Base-by-base conservation (phyloP, 2,888 invertebrate species). In the Parascotia fuliginaria region DNA sequence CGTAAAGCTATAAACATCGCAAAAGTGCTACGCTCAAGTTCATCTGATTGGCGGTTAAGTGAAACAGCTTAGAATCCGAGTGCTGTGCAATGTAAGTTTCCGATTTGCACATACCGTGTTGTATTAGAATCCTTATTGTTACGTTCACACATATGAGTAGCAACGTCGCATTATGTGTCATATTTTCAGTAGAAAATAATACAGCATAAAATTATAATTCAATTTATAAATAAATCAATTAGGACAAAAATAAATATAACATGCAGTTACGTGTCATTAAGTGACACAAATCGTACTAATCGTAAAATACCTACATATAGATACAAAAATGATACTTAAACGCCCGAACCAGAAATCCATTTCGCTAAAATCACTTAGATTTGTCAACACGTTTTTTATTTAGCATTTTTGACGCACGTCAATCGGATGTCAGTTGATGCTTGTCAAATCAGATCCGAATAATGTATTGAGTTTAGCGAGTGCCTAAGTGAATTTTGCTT, bases 31-130 rank as follows among this genome's bases (percentile, higher is more conserved):
- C 33, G 36, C 33, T 32, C 12, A 51, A 51, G 61, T 65, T 54
- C 53, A 34, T 57, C 54, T 65, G 65, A 65, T 65, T 61, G 66
- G 66, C 61, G 43, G 54, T 37, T 60, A 65, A 65, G 70, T 65
- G 58, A 57, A 61, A 69, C 69, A 65, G 51, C 63, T 65, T 12
- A 22, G 38, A 32, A 31, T 40, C 12, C 52, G 28, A 54, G 33
- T 40, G 39, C 31, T 36, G 42, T 36, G 9, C 32, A 47, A 27
- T 42, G 28, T 32, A 31, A 38, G 29, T 34, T 24, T 7, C 9
- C 34, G 22, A 22, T 12, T 5, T 14, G 1, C 9, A 9, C 9
- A 16, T 4, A 11, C 33, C 15, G 15, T 33, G 7, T 39, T 43
- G 11, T 33, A 34, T 15, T 38, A 19, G 19, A 32, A 22, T 31